Conservation (phyloP, 2,797 vertebrate genomes). For the Gymnothorax javanicus region DNA sequence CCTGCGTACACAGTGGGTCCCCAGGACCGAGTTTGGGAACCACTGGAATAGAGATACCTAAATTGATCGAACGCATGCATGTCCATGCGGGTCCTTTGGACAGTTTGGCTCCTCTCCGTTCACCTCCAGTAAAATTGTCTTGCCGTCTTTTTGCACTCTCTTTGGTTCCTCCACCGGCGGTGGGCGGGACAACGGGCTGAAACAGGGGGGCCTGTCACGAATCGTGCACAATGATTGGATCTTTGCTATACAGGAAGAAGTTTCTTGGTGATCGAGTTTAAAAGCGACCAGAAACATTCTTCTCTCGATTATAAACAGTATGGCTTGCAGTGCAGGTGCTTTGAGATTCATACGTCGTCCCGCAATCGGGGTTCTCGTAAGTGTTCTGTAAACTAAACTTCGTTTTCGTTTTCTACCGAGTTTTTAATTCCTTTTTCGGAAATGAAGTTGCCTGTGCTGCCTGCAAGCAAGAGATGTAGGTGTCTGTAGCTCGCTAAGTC, state of each 20-base stretch:
- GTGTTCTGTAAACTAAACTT: constrained; percentile 36
- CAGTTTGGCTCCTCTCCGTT: background rate
- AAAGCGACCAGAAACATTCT: background rate
- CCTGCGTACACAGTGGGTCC: too few species aligned
- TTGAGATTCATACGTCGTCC: constrained; percentile 49
- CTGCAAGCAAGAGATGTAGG: background rate
- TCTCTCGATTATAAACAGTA: background rate
- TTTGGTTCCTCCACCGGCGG: too few species aligned
- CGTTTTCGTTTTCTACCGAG: background rate
- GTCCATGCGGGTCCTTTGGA: background rate
- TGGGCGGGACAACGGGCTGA: background rate
- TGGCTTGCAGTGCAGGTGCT: constrained; percentile 59
- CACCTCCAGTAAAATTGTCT: background rate
- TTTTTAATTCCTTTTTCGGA: background rate
- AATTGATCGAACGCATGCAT: too few species aligned
- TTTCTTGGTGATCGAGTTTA: constrained; percentile 22
- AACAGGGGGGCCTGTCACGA: constrained; percentile 40
- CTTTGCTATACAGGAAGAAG: constrained; percentile 18
- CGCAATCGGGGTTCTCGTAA: constrained; percentile 56
- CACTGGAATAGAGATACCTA: too few species aligned
- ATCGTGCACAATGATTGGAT: constrained; percentile 47
- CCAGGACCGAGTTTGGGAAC: too few species aligned
- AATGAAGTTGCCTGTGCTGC: background rate
- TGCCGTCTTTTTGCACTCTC: background rate
- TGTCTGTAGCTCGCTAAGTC: background rate